Conservation (phyloP, 2,888 invertebrate species). For the Mystacides longicornis region DNA sequence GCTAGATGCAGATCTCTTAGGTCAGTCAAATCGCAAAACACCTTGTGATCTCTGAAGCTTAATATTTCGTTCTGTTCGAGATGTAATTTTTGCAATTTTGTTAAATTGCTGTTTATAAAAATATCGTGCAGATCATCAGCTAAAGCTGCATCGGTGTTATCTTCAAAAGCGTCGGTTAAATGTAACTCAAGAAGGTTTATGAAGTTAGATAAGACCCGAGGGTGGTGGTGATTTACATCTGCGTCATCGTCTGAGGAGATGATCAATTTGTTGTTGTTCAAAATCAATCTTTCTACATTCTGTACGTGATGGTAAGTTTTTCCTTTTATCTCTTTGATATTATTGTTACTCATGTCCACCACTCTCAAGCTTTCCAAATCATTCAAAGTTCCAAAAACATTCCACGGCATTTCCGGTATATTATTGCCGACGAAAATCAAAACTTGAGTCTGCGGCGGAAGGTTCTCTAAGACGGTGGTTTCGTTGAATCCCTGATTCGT, state of each 20-base stretch:
- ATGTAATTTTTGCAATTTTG: conserved; percentile 60
- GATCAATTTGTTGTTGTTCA: conserved; percentile 64
- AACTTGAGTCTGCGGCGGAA: conserved; percentile 60
- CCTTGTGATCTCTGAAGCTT: conserved; percentile 53
- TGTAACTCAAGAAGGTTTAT: conserved; percentile 61
- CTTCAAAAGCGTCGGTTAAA: conserved; percentile 65
- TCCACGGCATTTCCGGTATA: conserved; percentile 57
- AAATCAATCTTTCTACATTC: conserved; percentile 57
- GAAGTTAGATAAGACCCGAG: conserved; percentile 62
- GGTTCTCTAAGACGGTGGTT: conserved; percentile 49
- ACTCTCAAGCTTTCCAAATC: conserved; percentile 51
- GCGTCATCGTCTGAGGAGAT: conserved; percentile 46
- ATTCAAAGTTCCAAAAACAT: conserved; percentile 60
- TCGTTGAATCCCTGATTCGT: conserved; percentile 54
- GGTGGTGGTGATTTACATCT: conserved; percentile 55
- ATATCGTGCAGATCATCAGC: conserved; percentile 63
- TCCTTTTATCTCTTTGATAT: conserved; percentile 62
- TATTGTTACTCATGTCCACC: conserved; percentile 68
- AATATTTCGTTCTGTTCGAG: conserved; percentile 70
- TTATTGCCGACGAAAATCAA: conserved; percentile 66
- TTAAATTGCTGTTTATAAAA: conserved; percentile 60
- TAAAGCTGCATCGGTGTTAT: conserved; percentile 52
- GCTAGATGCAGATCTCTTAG: conserved; percentile 62
- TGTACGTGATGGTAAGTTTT: conserved; percentile 68
- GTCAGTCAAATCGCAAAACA: conserved; percentile 63